A percentile compares a stretch with the other conserved stretches of the same genome.
Evolutionary conservation across 1,140 invertebrate genomes (phyloP).

Genomic region (Panagrolaimus sp.): DNA sequence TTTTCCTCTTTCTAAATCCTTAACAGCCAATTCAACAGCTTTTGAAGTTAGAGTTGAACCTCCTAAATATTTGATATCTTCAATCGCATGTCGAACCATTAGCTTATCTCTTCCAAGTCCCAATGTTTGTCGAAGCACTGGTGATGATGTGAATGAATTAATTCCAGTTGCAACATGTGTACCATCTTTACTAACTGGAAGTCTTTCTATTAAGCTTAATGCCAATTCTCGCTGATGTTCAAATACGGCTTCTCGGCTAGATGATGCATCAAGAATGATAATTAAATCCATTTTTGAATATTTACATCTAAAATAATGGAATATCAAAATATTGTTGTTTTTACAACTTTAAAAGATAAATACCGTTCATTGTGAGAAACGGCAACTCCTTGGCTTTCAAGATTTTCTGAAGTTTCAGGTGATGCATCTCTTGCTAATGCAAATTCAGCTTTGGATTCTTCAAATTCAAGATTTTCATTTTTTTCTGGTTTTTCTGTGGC

Average conservation of each 20-base stretch:
- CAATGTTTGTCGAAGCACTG: constrained; percentile 45
- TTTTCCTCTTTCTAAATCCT: constrained; percentile 40
- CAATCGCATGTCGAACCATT: constrained; percentile 52
- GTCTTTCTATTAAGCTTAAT: constrained; percentile 47
- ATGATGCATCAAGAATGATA: constrained; percentile 52
- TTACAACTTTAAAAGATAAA: no score
- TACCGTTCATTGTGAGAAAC: no score
- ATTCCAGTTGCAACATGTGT: constrained; percentile 49
- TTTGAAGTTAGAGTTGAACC: constrained; percentile 49
- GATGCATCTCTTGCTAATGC: neutral
- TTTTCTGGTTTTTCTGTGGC: neutral
- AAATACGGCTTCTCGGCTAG: constrained; percentile 50
- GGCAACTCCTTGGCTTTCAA: no score
- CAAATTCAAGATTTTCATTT: neutral
- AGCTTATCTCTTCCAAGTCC: constrained; percentile 44
- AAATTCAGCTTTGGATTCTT: neutral
- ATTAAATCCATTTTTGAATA: constrained; percentile 46
- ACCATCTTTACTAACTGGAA: constrained; percentile 44
- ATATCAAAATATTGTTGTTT: neutral
- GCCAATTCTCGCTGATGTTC: constrained; percentile 52
- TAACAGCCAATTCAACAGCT: constrained; percentile 48
- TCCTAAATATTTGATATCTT: constrained; percentile 49
- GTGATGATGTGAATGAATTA: constrained; percentile 49
- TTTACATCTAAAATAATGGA: constrained; percentile 32
- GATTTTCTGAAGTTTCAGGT: no score